Evolutionary conservation across 2,888 invertebrate genomes (phyloP), one percentile per base, ranked within the genome.

Genomic region (Chymomyza procnemis): DNA sequence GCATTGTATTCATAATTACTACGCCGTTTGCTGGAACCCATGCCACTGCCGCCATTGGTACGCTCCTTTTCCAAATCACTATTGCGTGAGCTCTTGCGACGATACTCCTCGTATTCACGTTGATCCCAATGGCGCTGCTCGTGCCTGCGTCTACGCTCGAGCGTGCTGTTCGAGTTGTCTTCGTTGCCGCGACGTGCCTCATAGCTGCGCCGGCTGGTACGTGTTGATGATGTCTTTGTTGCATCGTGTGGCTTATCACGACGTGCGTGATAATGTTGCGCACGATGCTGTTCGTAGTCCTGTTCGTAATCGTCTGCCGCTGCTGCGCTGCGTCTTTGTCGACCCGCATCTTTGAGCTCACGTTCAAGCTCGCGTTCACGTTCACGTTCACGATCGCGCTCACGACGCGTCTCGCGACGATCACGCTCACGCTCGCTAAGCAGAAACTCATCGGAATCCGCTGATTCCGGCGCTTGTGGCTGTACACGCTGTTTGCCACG

Each of bases 351-450:
- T 8, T 73, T 68, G 1, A 47, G 58, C 30, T 56, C 34, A 5
- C 34, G 62, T 1, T 74, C 70, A 4, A 66, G 61, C 22, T 75
- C 79, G 2, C 77, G 82, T 74, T 94, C 94, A 52, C 79, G 79
- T 86, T 94, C 94, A 68, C 93, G 92, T 22, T 22, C 22, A n/a
- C n/a, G n/a, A n/a, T n/a, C 94, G 46, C 79, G 79, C 87, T 94
- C 94, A 68, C 93, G 92, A 30, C 34, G 57, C 16, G 52, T 59
- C 46, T 73, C 69, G 18, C 64, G 71, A 14, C 71, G 74, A 55
- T 87, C 89, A 6, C 83, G 83, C n/a, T 75, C 71, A 6, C 77
- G 64, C 50, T 87, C 85, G 65, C 82, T 86, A 0, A 80, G 64
- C 22, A 86, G 54, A 57, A 86, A 78, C 8, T 86, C 81, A 34